These are phyloP conservation scores for Contarinia nasturtii DNA, from an alignment of 1,140 invertebrate species.

Conservation along the genomic window DNA sequence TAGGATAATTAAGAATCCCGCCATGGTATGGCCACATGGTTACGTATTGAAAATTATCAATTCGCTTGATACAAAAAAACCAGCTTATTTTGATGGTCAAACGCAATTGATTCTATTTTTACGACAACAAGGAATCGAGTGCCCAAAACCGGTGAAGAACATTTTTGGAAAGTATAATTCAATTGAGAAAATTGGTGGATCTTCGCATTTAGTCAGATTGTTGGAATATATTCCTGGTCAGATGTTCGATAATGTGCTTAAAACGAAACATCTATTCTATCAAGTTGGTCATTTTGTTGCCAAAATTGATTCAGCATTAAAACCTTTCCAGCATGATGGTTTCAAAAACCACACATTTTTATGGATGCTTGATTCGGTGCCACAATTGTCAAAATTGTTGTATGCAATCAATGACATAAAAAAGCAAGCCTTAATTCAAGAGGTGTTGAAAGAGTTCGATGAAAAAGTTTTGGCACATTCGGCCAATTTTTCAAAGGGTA, in stretches of 20 bases:
- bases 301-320: slow-evolving; percentile 39
- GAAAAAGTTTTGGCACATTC: slow-evolving; percentile 34
- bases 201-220: slow-evolving; percentile 44
- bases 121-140: slow-evolving; percentile 36
- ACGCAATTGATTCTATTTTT: slow-evolving; percentile 46
- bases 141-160: slow-evolving; percentile 47
- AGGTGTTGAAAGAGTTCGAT: slow-evolving; percentile 47
- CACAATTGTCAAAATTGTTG: slow-evolving; percentile 48
- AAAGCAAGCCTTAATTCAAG: slow-evolving; percentile 33
- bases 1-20: slow-evolving; percentile 33
- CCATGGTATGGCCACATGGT: slow-evolving; percentile 35
- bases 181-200: slow-evolving; percentile 29
- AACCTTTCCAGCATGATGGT: slow-evolving; percentile 49
- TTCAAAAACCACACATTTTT: slow-evolving; percentile 39
- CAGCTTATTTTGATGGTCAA: slow-evolving; percentile 44
- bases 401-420: slow-evolving; percentile 40
- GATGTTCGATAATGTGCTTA: slow-evolving; percentile 36
- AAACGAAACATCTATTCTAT: slow-evolving; percentile 36
- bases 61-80: slow-evolving; percentile 51
- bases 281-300: slow-evolving; percentile 49
- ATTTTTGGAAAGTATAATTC: slow-evolving; percentile 39
- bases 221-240: slow-evolving; percentile 53
- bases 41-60: slow-evolving; percentile 72
- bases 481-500: slow-evolving; percentile 39
- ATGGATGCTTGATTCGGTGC: slow-evolving; percentile 51